Conservation (phyloP, 2,888 invertebrate species). For the Parascotia fuliginaria region DNA sequence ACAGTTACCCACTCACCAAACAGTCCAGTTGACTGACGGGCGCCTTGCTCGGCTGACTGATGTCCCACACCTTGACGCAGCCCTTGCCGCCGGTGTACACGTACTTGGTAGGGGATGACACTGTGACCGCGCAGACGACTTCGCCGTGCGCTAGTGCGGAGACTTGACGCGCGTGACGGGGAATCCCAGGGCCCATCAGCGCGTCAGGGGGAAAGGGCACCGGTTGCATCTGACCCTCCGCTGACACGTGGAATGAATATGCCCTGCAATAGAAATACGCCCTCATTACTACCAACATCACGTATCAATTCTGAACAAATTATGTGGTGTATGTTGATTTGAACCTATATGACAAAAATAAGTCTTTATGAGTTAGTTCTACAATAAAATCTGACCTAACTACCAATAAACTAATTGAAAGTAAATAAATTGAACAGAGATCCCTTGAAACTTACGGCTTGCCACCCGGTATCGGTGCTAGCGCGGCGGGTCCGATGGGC, state of each 20-base stretch:
- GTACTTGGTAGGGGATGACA: constrained; percentile 96
- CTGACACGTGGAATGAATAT: constrained; percentile 97
- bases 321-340: not conserved
- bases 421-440: not conserved
- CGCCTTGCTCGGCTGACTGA: constrained; percentile 94
- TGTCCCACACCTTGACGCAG: constrained; percentile 99
- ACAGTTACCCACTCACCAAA: constrained; percentile 89
- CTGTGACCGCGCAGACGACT: constrained; percentile 98
- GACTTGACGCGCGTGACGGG: constrained; percentile 95
- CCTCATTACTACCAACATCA: constrained; percentile 3
- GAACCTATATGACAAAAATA: too few species aligned
- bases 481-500: constrained; percentile 83
- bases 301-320: not conserved
- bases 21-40: constrained; percentile 97
- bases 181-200: constrained; percentile 96
- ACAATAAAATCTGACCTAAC: too few species aligned
- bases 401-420: not conserved
- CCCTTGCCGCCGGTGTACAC: constrained; percentile 99
- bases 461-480: constrained; percentile 91
- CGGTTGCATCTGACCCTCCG: constrained; percentile 95
- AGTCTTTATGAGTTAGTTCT: too few species aligned
- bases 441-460: constrained; percentile 90
- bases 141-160: constrained; percentile 97
- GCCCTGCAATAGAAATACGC: constrained; percentile 86
- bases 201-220: constrained; percentile 98